phyloP scores from a whole-genome alignment of 2,888 invertebrate genomes.

The Physocephala rufipes region DNA sequence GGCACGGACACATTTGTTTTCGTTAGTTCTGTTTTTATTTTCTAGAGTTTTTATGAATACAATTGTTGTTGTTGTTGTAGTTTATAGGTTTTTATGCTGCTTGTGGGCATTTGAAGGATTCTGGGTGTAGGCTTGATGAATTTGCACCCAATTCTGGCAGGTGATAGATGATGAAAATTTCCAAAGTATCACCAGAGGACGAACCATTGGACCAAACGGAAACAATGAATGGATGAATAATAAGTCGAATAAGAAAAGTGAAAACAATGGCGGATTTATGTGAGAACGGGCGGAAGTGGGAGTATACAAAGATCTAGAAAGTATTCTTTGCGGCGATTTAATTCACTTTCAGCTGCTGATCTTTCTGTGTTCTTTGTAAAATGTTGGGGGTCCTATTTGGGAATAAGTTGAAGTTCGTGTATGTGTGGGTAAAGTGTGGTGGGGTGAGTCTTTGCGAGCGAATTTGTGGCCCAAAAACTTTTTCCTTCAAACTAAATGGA shows the following conservation, averaged over 20 bases:
- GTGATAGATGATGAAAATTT: slow-evolving; percentile 60
- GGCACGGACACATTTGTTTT: slow-evolving; percentile 56
- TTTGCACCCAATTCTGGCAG: slow-evolving; percentile 57
- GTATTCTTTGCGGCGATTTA: no score
- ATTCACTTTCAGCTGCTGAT: neutral
- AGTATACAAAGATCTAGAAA: no score
- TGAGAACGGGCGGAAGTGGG: neutral
- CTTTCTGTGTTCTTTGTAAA: neutral
- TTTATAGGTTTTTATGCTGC: neutral
- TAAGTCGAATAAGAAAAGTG: neutral
- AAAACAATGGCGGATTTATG: neutral
- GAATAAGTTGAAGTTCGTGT: neutral
- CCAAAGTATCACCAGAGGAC: no score
- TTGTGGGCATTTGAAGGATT: slow-evolving; percentile 11
- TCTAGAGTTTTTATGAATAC: neutral
- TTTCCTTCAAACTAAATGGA: neutral
- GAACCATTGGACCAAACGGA: slow-evolving; percentile 19
- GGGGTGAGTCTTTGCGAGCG: no score
- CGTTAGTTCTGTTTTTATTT: slow-evolving; percentile 47
- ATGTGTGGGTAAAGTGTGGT: no score
- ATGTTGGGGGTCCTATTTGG: neutral
- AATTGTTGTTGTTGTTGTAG: slow-evolving; percentile 11
- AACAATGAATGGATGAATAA: neutral
- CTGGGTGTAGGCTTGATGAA: slow-evolving; percentile 40
- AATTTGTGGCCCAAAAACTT: no score